Base-by-base conservation (phyloP, 2,113 vertebrate species). In the Tyrannus savana region DNA sequence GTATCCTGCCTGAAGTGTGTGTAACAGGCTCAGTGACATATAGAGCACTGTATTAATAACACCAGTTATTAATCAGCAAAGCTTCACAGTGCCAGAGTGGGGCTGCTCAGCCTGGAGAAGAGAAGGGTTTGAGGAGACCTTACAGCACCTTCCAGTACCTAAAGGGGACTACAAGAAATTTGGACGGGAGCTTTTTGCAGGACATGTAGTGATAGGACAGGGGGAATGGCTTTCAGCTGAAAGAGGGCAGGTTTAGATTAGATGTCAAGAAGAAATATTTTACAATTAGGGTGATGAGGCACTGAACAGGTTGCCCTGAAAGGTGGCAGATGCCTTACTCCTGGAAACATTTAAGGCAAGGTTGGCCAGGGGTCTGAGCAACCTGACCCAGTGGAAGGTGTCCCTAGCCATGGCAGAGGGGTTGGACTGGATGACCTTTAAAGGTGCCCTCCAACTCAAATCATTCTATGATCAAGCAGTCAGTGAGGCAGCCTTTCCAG, bases 201-300 rank as follows among this genome's bases (percentile, higher is more conserved):
- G 25, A 4, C 12, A 4, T 56, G 25, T 13, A 76, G n/a, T 25
- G 25, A 31, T 4, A 71, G 35, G 56, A 33, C 25, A 42, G 10
- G 11, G 5, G 3, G 7, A 6, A 16, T 28, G 25, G 12, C 15
- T 50, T 56, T 44, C 19, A 37, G 9, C 55, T 23, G 15, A 71
- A 84, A 56, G 7, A 63, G 67, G 27, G 10, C 14, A 50, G 22
- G 31, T 33, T 63, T 37, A 14, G 31, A 19, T 42, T 28, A 49
- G 12, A 24, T 11, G 6, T 17, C 11, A 35, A 42, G 35, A 49
- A 17, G 14, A 33, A 12, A 2, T 42, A 9, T 31, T 69, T 53
- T 37, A 22, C 0, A 0, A 2, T 11, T 6, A 42, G 14, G n/a
- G 6, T 19, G 9, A 37, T 11, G 27, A 77, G 18, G 41, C 31